phyloP scores from a whole-genome alignment of 2,113 vertebrate genomes.

The Onychorhynchus coronatus region DNA sequence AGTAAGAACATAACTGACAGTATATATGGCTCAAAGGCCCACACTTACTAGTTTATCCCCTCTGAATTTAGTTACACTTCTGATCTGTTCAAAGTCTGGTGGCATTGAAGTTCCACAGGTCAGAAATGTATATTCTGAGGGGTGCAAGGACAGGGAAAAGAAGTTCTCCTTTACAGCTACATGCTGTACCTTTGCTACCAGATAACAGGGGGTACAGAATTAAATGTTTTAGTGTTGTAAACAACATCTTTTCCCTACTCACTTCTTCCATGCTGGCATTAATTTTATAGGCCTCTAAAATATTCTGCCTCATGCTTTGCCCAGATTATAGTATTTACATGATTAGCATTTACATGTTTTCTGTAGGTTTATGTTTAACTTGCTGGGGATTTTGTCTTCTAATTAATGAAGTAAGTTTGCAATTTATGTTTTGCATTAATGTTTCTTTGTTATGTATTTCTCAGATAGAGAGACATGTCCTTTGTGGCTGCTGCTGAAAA shows the following conservation, averaged over 20 bases:
- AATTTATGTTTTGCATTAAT: neutral
- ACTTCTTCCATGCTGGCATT: neutral
- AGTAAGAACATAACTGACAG: neutral
- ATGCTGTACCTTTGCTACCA: neutral
- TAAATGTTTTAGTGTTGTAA: neutral
- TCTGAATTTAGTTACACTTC: neutral
- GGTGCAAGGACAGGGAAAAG: neutral
- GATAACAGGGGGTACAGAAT: neutral
- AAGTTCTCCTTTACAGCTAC: neutral
- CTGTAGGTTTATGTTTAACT: neutral
- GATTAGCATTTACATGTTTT: neutral
- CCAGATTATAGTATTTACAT: neutral
- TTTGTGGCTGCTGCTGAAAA: neutral
- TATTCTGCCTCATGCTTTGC: neutral
- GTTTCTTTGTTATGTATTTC: neutral
- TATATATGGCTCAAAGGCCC: neutral
- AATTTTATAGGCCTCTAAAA: neutral
- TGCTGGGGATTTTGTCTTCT: neutral
- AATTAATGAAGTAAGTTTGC: neutral
- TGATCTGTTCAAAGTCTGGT: neutral
- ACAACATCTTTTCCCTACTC: neutral
- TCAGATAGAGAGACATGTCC: neutral
- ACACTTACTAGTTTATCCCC: neutral
- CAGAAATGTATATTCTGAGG: neutral
- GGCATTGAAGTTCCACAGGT: neutral